phyloP scores from a whole-genome alignment of 2,113 vertebrate genomes.

The Rhombomys opimus region DNA sequence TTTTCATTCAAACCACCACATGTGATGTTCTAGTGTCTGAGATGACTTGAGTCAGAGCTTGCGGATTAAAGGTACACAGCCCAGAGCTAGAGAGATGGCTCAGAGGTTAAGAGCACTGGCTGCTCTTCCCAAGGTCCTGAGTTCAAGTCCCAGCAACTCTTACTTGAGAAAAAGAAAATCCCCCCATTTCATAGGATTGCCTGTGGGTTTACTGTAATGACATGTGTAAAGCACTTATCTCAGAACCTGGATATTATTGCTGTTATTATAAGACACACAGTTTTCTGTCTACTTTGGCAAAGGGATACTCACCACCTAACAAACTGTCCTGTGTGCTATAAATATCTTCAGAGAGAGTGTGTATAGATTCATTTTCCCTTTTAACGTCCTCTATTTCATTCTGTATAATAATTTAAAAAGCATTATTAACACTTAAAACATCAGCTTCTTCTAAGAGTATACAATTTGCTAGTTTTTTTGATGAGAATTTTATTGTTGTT shows the following conservation, averaged over 20 bases:
- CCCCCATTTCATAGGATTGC: background rate
- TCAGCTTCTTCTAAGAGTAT: background rate
- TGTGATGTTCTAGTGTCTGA: background rate
- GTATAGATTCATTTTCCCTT: slow-evolving; percentile 53
- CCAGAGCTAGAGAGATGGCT: background rate
- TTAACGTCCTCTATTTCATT: slow-evolving; percentile 52
- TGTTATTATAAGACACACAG: background rate
- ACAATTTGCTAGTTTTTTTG: background rate
- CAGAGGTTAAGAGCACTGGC: too few species aligned
- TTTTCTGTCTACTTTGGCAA: background rate
- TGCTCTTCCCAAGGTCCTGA: too few species aligned
- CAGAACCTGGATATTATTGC: background rate
- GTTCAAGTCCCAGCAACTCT: background rate
- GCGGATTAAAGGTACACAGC: background rate
- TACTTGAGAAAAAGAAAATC: background rate
- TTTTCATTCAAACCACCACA: background rate
- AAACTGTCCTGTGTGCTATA: slow-evolving; percentile 55
- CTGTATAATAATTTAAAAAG: slow-evolving; percentile 64
- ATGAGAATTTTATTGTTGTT: background rate
- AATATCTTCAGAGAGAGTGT: slow-evolving; percentile 63
- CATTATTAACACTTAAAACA: slow-evolving; percentile 13
- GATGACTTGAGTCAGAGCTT: background rate
- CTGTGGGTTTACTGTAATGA: background rate
- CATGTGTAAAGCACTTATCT: background rate
- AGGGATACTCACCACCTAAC: slow-evolving; percentile 60